phyloP scores from a whole-genome alignment of 1,140 invertebrate genomes.

The Tetraneura akinire region DNA sequence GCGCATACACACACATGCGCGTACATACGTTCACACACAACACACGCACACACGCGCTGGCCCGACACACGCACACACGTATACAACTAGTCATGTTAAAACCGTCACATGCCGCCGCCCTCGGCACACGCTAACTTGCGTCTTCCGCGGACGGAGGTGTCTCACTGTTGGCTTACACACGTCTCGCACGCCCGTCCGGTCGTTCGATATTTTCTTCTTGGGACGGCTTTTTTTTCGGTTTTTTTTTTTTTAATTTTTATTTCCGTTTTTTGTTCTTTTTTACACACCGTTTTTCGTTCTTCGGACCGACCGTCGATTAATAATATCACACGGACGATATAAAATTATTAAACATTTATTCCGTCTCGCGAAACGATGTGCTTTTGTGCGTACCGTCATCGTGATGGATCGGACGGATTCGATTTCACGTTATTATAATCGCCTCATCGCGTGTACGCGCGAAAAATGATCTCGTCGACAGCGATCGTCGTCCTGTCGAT shows the following conservation, averaged over 20 bases:
- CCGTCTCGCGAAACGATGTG: too few species aligned
- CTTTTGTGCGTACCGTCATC: too few species aligned
- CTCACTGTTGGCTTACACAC: constrained; percentile 15
- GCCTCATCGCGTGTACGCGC: neutral
- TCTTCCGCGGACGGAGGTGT: constrained; percentile 50
- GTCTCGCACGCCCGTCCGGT: neutral
- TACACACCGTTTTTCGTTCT: too few species aligned
- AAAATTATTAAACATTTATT: too few species aligned
- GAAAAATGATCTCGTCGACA: neutral
- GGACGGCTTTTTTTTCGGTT: too few species aligned
- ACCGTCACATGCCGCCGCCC: constrained; percentile 49
- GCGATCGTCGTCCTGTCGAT: neutral
- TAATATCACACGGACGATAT: too few species aligned
- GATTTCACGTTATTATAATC: too few species aligned
- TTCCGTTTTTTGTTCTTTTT: too few species aligned
- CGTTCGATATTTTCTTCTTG: too few species aligned
- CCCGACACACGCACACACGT: constrained; percentile 6
- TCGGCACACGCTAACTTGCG: constrained; percentile 51
- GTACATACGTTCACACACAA: neutral
- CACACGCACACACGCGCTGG: neutral
- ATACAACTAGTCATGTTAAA: constrained; percentile 32
- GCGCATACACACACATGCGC: constrained; percentile 1
- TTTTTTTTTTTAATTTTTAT: too few species aligned
- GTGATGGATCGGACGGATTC: too few species aligned
- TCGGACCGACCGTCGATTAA: too few species aligned